Evolutionary conservation across 2,113 vertebrate genomes (phyloP).

Genomic region (Sorex araneus): DNA sequence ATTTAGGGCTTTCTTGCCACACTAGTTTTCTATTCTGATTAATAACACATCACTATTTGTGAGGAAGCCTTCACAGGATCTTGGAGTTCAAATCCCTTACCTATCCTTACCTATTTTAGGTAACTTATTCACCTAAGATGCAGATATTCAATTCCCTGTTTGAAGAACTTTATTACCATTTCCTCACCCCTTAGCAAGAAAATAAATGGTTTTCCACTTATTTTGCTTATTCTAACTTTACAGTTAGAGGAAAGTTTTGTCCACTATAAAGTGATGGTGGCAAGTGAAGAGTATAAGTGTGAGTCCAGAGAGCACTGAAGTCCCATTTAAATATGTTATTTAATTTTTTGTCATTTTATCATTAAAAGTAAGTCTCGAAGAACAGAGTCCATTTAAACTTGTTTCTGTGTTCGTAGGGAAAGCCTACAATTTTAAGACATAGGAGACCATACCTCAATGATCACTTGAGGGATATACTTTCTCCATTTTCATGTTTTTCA

Average conservation of each 20-base stretch:
- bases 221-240: background rate
- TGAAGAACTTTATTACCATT: background rate
- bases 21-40: background rate
- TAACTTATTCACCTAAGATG: background rate
- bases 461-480: constrained; percentile 31
- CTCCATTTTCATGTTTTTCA: background rate
- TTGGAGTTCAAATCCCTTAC: background rate
- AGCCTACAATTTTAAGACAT: background rate
- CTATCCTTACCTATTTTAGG: background rate
- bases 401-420: constrained; percentile 21
- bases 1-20: background rate
- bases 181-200: background rate
- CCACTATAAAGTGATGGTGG: background rate
- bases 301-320: background rate
- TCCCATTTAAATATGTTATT: background rate
- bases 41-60: background rate
- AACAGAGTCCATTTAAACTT: background rate
- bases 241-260: background rate
- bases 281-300: background rate
- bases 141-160: background rate
- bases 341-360: background rate
- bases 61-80: background rate
- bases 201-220: background rate
- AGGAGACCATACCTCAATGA: background rate
- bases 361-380: constrained; percentile 26